A percentile compares a stretch with the other conserved stretches of the same genome.
Evolutionary conservation across 2,888 invertebrate genomes (phyloP).

Genomic region (Mantis religiosa): DNA sequence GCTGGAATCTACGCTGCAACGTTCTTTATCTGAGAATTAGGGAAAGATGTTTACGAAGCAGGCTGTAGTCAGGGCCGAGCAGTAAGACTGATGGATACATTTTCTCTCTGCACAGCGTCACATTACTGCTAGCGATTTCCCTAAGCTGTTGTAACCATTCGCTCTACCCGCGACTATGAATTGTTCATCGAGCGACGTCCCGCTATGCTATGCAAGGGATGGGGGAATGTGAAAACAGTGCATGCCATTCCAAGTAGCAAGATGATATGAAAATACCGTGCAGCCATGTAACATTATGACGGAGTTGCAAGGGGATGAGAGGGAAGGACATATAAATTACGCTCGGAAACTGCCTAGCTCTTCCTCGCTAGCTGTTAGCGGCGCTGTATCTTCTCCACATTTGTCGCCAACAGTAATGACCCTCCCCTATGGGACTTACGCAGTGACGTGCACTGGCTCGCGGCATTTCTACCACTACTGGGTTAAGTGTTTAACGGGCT

Average conservation of each 20-base stretch:
- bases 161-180: conserved; percentile 5
- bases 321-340: background rate
- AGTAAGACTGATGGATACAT: background rate
- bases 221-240: background rate
- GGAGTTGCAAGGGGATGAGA: background rate
- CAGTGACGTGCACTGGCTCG: background rate
- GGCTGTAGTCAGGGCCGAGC: background rate
- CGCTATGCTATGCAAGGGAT: background rate
- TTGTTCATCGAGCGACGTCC: background rate
- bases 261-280: background rate
- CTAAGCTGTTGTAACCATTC: conserved; percentile 21
- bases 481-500: background rate
- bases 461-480: background rate
- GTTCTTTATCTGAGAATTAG: background rate
- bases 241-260: background rate
- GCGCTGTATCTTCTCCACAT: background rate
- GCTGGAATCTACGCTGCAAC: too few relatives aligned
- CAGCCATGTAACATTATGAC: background rate
- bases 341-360: background rate
- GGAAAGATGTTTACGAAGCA: background rate
- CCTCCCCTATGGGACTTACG: background rate
- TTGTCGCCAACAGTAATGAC: background rate
- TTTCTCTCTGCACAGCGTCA: background rate
- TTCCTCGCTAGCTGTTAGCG: background rate
- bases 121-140: conserved; percentile 18